A percentile compares a stretch with the other conserved stretches of the same genome.
phyloP scores from a whole-genome alignment of 2,888 invertebrate genomes.

The Drosophila colorata region DNA sequence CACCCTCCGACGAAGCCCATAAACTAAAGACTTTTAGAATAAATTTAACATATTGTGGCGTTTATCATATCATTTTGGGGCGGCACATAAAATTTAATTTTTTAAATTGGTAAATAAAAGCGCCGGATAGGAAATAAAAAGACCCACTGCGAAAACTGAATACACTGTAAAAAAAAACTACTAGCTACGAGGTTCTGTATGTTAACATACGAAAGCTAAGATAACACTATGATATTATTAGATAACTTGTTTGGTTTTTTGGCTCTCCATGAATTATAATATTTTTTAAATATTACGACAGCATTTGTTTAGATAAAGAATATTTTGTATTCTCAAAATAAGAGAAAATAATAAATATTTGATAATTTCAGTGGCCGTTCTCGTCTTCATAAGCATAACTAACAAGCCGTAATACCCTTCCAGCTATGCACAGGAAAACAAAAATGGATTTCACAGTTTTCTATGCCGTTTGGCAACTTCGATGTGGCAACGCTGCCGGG shows the following conservation, averaged over 20 bases:
- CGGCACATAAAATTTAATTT: conserved; percentile 64
- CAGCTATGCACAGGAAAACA: not conserved
- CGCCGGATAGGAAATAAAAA: not conserved
- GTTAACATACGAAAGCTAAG: no score
- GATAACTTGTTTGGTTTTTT: no score
- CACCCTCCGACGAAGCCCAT: conserved; percentile 44
- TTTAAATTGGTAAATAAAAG: conserved; percentile 69
- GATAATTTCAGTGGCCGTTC: no score
- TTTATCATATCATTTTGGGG: conserved; percentile 67
- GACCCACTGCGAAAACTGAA: conserved; percentile 1
- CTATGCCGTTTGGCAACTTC: conserved; percentile 2
- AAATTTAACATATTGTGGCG: conserved; percentile 76
- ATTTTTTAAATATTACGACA: no score
- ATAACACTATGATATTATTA: no score
- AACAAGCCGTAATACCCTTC: not conserved
- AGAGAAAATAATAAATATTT: no score
- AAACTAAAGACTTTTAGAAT: conserved; percentile 79
- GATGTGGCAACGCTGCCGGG: conserved; percentile 25
- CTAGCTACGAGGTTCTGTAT: no score
- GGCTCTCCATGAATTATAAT: no score
- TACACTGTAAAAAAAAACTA: no score
- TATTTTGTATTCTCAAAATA: no score
- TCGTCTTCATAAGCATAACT: no score
- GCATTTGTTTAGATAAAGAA: no score
- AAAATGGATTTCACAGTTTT: not conserved